Percentiles rank a stretch among this genome's conserved stretches.
Conservation (phyloP, 2,888 invertebrate species). For the Ferdinandea cuprea region DNA sequence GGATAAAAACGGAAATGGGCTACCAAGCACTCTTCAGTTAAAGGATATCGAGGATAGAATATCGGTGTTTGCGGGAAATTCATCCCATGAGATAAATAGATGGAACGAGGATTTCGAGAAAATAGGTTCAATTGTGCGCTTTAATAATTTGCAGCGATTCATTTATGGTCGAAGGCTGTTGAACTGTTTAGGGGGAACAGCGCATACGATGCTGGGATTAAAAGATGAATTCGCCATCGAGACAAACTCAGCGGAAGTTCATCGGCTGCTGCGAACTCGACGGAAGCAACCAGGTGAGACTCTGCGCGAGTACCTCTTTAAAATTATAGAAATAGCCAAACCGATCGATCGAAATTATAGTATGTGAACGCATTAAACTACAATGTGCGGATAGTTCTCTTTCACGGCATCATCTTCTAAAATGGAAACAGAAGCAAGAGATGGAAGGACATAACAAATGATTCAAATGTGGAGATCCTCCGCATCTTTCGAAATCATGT, state of each 20-base stretch:
- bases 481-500: no score
- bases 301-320: no score
- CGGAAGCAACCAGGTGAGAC: no score
- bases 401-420: no score
- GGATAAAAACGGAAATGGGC: no score
- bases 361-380: no score
- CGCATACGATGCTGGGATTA: constrained; percentile 14
- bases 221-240: constrained; percentile 41
- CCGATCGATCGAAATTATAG: no score
- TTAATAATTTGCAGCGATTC: constrained; percentile 43
- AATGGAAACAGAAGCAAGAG: no score
- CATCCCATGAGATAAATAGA: not conserved
- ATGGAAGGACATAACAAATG: no score
- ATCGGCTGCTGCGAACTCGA: constrained; percentile 35
- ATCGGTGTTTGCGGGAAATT: constrained; percentile 14
- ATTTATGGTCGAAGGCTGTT: constrained; percentile 27
- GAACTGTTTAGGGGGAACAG: constrained; percentile 27
- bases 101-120: constrained; percentile 37
- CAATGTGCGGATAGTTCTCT: no score
- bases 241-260: constrained; percentile 39
- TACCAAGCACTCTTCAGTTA: constrained; percentile 8
- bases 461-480: no score
- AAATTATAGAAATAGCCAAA: no score
- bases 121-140: constrained; percentile 7
- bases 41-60: constrained; percentile 31